Conservation (phyloP, 2,797 vertebrate species). For the Sebastes miniatus region DNA sequence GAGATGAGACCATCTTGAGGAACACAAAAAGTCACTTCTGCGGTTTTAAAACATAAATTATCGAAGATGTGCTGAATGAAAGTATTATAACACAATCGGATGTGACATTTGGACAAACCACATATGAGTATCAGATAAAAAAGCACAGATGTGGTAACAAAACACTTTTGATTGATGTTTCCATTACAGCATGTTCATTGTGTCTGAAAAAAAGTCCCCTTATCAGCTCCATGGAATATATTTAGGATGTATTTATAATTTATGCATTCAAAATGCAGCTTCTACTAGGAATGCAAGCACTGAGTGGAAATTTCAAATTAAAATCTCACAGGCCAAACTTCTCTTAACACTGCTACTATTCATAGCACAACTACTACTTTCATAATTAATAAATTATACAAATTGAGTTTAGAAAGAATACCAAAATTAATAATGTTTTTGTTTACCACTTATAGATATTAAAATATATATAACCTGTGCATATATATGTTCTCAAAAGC, state of each 20-base stretch:
- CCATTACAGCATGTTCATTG: not conserved
- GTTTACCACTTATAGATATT: not conserved
- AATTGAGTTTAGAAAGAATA: not conserved
- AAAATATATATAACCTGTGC: not conserved
- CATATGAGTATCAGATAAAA: slow-evolving; percentile 21
- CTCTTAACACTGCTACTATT: not conserved
- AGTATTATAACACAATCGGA: slow-evolving; percentile 13
- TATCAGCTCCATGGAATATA: not conserved
- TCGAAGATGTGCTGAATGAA: not conserved
- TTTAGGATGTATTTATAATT: slow-evolving; percentile 10
- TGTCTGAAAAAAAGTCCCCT: slow-evolving; percentile 1
- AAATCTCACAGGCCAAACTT: not conserved
- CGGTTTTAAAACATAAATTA: slow-evolving; percentile 17
- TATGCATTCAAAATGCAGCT: not conserved
- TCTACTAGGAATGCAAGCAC: not conserved
- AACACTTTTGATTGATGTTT: slow-evolving; percentile 20
- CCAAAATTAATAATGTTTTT: not conserved
- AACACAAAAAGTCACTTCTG: slow-evolving; percentile 40
- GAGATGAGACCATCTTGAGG: slow-evolving; percentile 26
- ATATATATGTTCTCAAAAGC: not conserved
- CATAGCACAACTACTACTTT: not conserved
- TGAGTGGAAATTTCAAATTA: not conserved
- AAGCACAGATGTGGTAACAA: slow-evolving; percentile 12
- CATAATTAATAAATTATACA: not conserved
- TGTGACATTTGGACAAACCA: slow-evolving; percentile 20